phyloP scores from a whole-genome alignment of 2,797 vertebrate genomes.

The Cossypha caffra region DNA sequence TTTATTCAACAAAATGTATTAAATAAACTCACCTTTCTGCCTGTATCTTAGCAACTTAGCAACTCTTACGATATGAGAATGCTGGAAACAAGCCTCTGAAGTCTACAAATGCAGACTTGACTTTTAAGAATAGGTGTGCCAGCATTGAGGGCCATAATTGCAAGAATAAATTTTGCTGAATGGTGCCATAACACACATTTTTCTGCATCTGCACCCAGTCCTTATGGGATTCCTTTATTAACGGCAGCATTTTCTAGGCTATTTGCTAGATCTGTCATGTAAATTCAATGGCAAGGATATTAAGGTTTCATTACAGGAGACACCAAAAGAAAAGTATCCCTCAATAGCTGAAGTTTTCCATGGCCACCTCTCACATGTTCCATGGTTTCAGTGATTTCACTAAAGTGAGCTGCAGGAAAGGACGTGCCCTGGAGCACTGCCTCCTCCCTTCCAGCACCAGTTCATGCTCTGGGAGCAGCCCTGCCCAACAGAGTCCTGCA shows the following conservation, averaged over 20 bases:
- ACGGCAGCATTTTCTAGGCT: not conserved
- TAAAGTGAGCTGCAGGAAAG: not conserved
- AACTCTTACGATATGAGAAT: slow-evolving; percentile 40
- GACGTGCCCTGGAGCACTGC: fast-evolving
- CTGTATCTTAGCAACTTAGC: slow-evolving; percentile 70
- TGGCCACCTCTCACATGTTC: not conserved
- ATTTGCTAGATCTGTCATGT: not conserved
- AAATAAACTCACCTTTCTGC: slow-evolving; percentile 51
- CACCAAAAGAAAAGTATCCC: not conserved
- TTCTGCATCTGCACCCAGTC: not conserved
- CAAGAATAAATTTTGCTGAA: not conserved
- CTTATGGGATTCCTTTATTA: not conserved
- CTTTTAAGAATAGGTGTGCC: not conserved
- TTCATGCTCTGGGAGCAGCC: not conserved
- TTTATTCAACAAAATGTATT: slow-evolving; percentile 60
- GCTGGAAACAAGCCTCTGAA: not conserved
- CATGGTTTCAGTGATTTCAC: not conserved
- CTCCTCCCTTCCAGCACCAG: not conserved
- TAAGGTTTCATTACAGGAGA: not conserved
- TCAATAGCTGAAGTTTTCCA: not conserved
- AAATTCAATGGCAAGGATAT: not conserved
- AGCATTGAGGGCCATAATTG: not conserved
- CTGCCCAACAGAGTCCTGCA: not conserved
- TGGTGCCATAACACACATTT: not conserved
- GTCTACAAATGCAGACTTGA: not conserved